Conservation (phyloP, 2,797 vertebrate genomes). For the Melanotaenia trifasciata region DNA sequence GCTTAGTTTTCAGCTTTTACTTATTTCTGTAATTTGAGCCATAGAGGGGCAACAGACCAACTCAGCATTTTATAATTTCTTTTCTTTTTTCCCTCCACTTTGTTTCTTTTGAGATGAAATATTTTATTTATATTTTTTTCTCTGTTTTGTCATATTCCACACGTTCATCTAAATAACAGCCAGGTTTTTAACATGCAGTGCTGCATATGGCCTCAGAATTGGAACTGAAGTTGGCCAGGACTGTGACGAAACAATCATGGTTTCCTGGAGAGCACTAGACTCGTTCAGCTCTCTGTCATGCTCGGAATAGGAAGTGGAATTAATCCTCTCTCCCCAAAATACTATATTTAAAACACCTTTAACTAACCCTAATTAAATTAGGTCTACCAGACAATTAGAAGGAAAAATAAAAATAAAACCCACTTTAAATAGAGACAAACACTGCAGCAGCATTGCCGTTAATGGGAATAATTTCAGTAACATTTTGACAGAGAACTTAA, state of each 20-base stretch:
- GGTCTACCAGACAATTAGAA: neutral
- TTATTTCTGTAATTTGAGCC: conserved; percentile 19
- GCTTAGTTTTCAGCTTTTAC: conserved; percentile 5
- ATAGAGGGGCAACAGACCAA: neutral
- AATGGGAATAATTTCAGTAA: conserved; percentile 10
- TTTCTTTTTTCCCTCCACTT: neutral
- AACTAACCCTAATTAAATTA: neutral
- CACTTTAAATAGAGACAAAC: neutral
- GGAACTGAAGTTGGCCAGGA: too few species aligned
- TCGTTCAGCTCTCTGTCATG: conserved; percentile 1
- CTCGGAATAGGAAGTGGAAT: neutral
- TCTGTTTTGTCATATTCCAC: conserved; percentile 30
- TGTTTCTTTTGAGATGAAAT: conserved; percentile 40
- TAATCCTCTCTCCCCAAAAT: conserved; percentile 1
- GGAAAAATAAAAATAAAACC: neutral
- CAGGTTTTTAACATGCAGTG: conserved; percentile 10
- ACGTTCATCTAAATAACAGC: conserved; percentile 27
- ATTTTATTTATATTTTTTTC: conserved; percentile 24
- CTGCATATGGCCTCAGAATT: neutral
- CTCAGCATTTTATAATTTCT: conserved; percentile 13
- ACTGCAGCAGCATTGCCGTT: neutral
- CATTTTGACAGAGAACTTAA: conserved; percentile 22
- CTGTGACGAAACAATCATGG: too few species aligned
- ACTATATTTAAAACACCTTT: neutral
- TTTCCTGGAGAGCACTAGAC: neutral